Percentiles rank a stretch among this genome's conserved stretches.
Evolutionary conservation across 2,888 invertebrate genomes (phyloP).

Genomic region (Cantharis flavilabris): DNA sequence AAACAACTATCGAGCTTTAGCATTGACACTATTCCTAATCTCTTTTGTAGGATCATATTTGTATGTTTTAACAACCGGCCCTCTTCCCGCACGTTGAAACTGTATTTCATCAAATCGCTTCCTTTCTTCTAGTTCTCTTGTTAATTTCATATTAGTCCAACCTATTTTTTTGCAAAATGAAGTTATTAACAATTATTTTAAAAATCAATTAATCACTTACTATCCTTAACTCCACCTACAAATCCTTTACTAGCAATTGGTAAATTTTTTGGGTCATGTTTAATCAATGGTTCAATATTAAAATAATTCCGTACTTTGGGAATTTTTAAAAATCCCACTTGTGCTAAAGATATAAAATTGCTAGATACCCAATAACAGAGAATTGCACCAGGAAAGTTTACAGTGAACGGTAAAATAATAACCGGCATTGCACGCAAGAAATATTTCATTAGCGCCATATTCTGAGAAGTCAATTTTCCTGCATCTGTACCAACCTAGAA

Average conservation of each 20-base stretch:
- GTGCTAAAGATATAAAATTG: conserved; percentile 82
- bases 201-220: conserved; percentile 56
- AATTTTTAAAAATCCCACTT: conserved; percentile 78
- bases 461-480: conserved; percentile 67
- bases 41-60: conserved; percentile 80
- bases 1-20: conserved; percentile 59
- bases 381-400: conserved; percentile 87
- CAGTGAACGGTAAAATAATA: conserved; percentile 80
- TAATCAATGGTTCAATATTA: conserved; percentile 70
- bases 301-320: conserved; percentile 76
- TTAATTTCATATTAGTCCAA: conserved; percentile 81
- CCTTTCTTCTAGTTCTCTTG: conserved; percentile 77
- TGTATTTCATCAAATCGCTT: conserved; percentile 75
- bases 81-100: conserved; percentile 84
- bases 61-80: conserved; percentile 85
- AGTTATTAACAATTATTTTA: background rate
- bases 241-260: conserved; percentile 79
- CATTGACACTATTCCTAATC: conserved; percentile 50
- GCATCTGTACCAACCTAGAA: conserved; percentile 75
- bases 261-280: conserved; percentile 61
- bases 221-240: conserved; percentile 76
- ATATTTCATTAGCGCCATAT: conserved; percentile 74
- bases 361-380: conserved; percentile 89
- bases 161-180: conserved; percentile 56
- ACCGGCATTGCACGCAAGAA: conserved; percentile 77